Evolutionary conservation across 53 echinoderm and acorn worm genomes (phyloP).

Genomic region (Apostichopus leukothele): DNA sequence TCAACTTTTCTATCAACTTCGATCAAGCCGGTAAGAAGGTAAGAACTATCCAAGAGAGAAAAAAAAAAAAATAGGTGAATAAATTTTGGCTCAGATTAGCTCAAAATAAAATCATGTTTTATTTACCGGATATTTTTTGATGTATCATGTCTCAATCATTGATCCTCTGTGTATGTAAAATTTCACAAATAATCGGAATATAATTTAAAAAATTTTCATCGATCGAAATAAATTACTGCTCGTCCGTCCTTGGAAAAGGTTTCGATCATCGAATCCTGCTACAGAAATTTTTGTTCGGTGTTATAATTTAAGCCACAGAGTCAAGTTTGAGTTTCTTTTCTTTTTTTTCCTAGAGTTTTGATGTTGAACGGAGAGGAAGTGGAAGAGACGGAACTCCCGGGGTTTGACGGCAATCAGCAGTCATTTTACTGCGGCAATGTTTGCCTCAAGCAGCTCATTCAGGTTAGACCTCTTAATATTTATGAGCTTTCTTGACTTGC

Average conservation of each 20-base stretch:
- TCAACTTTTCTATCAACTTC: no score
- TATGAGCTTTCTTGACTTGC: neutral
- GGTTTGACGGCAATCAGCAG: slow-evolving; percentile 91
- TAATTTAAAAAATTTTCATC: no score
- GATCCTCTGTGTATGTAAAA: no score
- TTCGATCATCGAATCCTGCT: no score
- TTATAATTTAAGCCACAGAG: neutral
- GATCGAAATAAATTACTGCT: no score
- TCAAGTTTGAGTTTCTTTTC: neutral
- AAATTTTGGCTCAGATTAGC: no score
- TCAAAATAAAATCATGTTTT: no score
- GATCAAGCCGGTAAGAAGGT: no score
- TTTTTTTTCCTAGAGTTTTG: slow-evolving; percentile 63
- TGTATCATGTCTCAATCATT: no score
- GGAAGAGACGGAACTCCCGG: slow-evolving; percentile 91
- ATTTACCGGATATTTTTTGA: no score
- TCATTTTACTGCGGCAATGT: slow-evolving; percentile 97
- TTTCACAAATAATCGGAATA: no score
- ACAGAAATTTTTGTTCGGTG: neutral
- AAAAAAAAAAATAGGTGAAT: neutral
- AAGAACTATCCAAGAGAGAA: neutral
- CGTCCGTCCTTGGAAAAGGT: no score
- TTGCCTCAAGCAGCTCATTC: slow-evolving; percentile 74
- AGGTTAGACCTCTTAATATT: slow-evolving; percentile 58
- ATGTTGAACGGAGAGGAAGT: slow-evolving; percentile 98